A percentile compares a stretch with the other conserved stretches of the same genome.
Evolutionary conservation across 1,140 invertebrate species (phyloP).

Genomic region (Nephila pilipes): DNA sequence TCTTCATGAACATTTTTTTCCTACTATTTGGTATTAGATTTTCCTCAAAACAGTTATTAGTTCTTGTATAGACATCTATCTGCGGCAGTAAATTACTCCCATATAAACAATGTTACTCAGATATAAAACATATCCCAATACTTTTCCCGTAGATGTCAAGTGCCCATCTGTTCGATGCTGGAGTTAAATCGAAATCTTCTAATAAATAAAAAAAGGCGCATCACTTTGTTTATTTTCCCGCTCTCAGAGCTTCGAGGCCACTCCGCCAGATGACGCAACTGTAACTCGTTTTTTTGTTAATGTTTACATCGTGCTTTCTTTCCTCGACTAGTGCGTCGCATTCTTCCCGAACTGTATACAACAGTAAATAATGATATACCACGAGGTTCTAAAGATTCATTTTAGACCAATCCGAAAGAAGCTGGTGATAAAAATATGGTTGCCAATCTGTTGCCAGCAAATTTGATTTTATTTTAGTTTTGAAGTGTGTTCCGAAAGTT

Average conservation of each 20-base stretch:
- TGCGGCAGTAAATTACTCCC: background rate
- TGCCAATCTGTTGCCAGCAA: slow-evolving; percentile 29
- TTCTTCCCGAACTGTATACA: slow-evolving; percentile 16
- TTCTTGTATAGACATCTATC: background rate
- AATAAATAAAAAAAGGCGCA: background rate
- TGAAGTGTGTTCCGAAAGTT: background rate
- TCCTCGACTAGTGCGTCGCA: slow-evolving; percentile 58
- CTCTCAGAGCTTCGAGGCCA: slow-evolving; percentile 51
- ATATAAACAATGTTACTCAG: background rate
- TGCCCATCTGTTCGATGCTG: background rate
- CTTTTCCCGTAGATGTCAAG: background rate
- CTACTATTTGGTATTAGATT: too few relatives aligned
- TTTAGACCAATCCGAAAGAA: slow-evolving; percentile 26
- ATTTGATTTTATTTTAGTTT: background rate
- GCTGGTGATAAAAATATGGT: slow-evolving; percentile 23
- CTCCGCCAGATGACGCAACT: slow-evolving; percentile 60
- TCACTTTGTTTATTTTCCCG: slow-evolving; percentile 61
- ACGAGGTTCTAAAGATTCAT: slow-evolving; percentile 15
- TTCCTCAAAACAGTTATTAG: background rate
- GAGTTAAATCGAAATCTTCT: background rate
- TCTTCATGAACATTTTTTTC: too few relatives aligned
- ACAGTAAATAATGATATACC: slow-evolving; percentile 44
- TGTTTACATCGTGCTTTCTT: slow-evolving; percentile 60
- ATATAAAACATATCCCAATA: background rate
- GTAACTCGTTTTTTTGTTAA: slow-evolving; percentile 42